Base-by-base conservation (phyloP, 2,113 vertebrate genomes). In the mouse (Mus musculus) region DNA sequence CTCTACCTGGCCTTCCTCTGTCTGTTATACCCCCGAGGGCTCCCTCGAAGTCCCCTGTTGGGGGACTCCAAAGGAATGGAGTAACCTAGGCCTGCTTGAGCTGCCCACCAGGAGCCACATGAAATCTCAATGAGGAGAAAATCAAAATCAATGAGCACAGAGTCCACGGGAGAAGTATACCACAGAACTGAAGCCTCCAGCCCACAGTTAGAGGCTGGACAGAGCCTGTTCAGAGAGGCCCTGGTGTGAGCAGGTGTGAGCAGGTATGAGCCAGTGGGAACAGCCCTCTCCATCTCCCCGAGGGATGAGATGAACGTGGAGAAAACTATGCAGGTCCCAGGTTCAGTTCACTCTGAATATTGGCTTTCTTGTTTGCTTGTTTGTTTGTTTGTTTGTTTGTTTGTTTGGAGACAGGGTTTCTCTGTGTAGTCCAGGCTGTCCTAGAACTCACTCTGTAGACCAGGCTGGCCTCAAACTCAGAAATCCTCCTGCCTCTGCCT, bases 51-150 rank as follows among this genome's bases (percentile, higher is more conserved):
- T 52, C 30, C 19, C 88, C 46, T 13, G 33, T 39, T 17, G 30
- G 0, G 3, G 71, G 59, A 52, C 46, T 16, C 17, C 4, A 24
- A 85, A 22, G 72, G 65, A 54, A 9, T 5, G 54, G 19, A n/a
- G 75, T 11, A 46, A 46, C 67, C 36, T 13, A 65, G 84, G 88
- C 54, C 0, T n/a, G 52, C 93, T 49, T 81, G 10, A 69, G 0
- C 2, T 91, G 49, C 26, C 19, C 0, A 14, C 78, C 88, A 56
- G 91, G 76, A 96, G n/a, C 26, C 2, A 0, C 1, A 7, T 54
- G 46, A 78, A 87, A 63, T 56, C 80, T 84, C 87, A 54, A 65
- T 24, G 69, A 94, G 88, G 69, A 96, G 49, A 69, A 81, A 88
- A 87, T 28, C 42, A 1, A 5, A 90, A 87, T 65, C 61, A 4